These are phyloP conservation scores for Papilio gigon DNA, from an alignment of 2,888 invertebrate species.

Conservation along the genomic window DNA sequence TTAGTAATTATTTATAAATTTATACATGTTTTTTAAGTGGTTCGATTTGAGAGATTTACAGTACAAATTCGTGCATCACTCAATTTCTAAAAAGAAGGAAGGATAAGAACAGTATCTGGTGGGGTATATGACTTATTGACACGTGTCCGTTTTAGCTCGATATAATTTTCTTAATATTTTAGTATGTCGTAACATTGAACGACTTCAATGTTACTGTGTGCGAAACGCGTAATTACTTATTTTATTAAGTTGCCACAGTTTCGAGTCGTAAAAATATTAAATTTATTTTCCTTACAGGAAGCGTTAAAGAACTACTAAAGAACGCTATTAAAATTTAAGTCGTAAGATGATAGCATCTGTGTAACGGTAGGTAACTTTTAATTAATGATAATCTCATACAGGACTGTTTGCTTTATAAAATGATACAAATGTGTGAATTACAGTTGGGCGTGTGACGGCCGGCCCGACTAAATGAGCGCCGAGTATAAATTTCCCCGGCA, in stretches of 20 bases:
- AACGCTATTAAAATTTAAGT: constrained; percentile 39
- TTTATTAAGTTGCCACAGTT: constrained; percentile 31
- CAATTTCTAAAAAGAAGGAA: too few relatives aligned
- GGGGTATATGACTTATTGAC: constrained; percentile 52
- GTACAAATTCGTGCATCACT: too few relatives aligned
- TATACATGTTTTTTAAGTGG: too few relatives aligned
- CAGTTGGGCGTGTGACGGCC: constrained; percentile 63
- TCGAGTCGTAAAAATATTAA: constrained; percentile 19
- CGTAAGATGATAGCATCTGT: constrained; percentile 51
- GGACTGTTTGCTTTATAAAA: constrained; percentile 71
- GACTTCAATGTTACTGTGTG: neutral
- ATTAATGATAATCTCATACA: constrained; percentile 67
- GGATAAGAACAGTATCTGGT: too few relatives aligned
- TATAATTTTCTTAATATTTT: neutral
- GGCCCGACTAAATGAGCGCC: constrained; percentile 67
- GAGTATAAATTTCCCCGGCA: constrained; percentile 79
- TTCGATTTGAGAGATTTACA: too few relatives aligned
- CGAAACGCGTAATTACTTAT: neutral
- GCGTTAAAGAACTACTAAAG: constrained; percentile 22
- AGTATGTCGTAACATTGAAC: neutral
- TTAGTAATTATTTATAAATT: too few relatives aligned
- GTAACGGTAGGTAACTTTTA: constrained; percentile 57
- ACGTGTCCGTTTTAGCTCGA: constrained; percentile 61
- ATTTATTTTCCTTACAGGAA: constrained; percentile 1
- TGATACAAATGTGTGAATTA: constrained; percentile 77